These are phyloP conservation scores for Oryzias dopingdopingensis DNA, from an alignment of 2,797 vertebrate species.

Conservation along the genomic window DNA sequence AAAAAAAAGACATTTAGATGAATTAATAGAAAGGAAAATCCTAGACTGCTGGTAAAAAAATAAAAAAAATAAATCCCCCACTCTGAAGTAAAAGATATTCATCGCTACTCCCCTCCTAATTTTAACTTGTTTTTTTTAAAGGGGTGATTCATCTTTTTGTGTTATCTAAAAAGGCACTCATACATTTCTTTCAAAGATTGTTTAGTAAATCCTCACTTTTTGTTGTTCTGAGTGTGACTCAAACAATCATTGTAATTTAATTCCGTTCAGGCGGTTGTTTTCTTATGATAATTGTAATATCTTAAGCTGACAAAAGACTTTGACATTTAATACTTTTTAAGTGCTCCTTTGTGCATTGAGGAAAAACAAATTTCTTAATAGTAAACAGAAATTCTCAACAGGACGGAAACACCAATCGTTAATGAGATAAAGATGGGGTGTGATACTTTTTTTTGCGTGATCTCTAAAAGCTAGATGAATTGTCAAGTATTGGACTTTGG, in stretches of 20 bases:
- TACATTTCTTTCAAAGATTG: conserved; percentile 61
- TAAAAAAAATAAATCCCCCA: conserved; percentile 18
- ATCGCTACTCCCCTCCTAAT: conserved; percentile 46
- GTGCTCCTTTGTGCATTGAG: conserved; percentile 16
- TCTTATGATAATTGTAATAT: conserved; percentile 34
- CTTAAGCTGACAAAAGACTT: conserved; percentile 39
- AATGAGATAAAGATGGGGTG: conserved; percentile 33
- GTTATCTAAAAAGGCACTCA: conserved; percentile 65
- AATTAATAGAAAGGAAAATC: conserved; percentile 10
- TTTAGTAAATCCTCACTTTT: conserved; percentile 50
- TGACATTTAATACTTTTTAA: conserved; percentile 33
- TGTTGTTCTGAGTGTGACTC: conserved; percentile 49
- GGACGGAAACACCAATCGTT: conserved; percentile 33
- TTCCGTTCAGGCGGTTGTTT: conserved; percentile 38
- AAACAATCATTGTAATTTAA: conserved; percentile 47
- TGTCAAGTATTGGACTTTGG: conserved; percentile 58
- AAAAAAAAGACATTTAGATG: too few species aligned
- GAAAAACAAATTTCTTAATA: conserved; percentile 19
- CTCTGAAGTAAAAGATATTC: conserved; percentile 57
- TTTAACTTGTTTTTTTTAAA: conserved; percentile 58
- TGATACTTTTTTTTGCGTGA: conserved; percentile 36
- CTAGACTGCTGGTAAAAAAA: conserved; percentile 30
- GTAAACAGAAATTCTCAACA: conserved; percentile 46
- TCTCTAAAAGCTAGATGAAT: conserved; percentile 53
- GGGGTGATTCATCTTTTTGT: conserved; percentile 68